Evolutionary conservation across 2,888 invertebrate species (phyloP).

Genomic region (Eristalis tenax): DNA sequence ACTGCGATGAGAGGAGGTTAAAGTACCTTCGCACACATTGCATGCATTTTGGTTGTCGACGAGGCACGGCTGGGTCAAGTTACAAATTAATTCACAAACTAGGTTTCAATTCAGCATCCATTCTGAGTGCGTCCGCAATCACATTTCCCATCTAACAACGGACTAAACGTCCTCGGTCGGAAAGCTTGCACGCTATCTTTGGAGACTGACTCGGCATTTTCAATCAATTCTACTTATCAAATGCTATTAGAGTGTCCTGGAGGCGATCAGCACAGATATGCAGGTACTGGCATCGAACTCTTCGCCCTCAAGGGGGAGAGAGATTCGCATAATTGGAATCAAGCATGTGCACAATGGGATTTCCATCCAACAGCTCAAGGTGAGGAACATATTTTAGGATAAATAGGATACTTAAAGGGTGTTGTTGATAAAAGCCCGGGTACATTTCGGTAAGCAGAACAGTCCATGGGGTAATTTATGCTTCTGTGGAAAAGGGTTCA

Average conservation of each 20-base stretch:
- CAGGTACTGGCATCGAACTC: background rate
- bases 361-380: slow-evolving; percentile 32
- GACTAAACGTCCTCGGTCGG: slow-evolving; percentile 29
- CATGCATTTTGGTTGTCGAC: slow-evolving; percentile 12
- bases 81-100: slow-evolving; percentile 40
- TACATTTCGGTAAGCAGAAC: slow-evolving; percentile 6
- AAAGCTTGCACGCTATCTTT: slow-evolving; percentile 31
- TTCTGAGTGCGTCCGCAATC: slow-evolving; percentile 58
- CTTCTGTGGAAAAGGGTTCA: slow-evolving; percentile 35
- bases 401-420: slow-evolving; percentile 55
- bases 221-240: slow-evolving; percentile 62
- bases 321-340: slow-evolving; percentile 54
- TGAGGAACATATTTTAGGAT: slow-evolving; percentile 54
- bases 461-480: slow-evolving; percentile 46
- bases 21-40: background rate
- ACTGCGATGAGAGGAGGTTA: background rate
- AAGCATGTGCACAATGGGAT: slow-evolving; percentile 56
- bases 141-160: slow-evolving; percentile 32
- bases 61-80: background rate
- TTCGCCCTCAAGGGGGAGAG: slow-evolving; percentile 15
- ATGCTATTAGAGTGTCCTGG: slow-evolving; percentile 18
- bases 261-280: background rate
- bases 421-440: slow-evolving; percentile 34
- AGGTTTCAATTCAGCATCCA: slow-evolving; percentile 47
- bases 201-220: slow-evolving; percentile 41